Base-by-base conservation (phyloP, 2,113 vertebrate species). In the Anser cygnoides region DNA sequence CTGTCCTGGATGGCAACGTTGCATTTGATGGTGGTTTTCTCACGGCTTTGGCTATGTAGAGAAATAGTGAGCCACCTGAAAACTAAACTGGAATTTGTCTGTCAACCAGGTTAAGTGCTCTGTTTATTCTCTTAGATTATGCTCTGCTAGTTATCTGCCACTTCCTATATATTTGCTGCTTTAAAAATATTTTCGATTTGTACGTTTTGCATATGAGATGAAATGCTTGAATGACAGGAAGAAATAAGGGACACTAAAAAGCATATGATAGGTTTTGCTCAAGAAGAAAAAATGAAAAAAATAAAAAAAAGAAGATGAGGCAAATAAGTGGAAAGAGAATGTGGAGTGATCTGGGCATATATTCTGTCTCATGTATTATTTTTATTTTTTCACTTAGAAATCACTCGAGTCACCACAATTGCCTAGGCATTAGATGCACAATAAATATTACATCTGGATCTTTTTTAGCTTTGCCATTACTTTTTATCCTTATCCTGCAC, bases 281-380 rank as follows among this genome's bases (percentile, higher is more conserved):
- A 11, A 44, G 65, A 91, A 84, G 33, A 52, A 78, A 89, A 90
- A 93, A 89, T 29, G n/a, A 63, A 87, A 90, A 82, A 87, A 87
- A 78, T 84, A 90, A 72, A 84, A 89, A 78, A 89, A 89, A 1
- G 2, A 87, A 84, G 15, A 23, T 61, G 43, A 80, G 50, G 50
- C 55, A 79, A 86, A 90, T 75, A 86, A 82, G 26, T 21, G 2
- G 65, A 87, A 95, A 67, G 28, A 89, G 35, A 84, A 68, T 12
- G 6, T 33, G 11, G 11, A 84, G 25, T 66, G 65, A 89, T 74
- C 52, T 92, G 43, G 18, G 58, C 11, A 41, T 81, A 37, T 78
- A 81, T 87, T 81, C 68, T 87, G 29, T 35, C 14, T 94, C 26
- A 19, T 77, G 43, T 49, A 75, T 92, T 93, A 43, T 77, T 92